These are phyloP conservation scores for Coptotermes formosanus DNA, from an alignment of 1,140 invertebrate species.

Conservation along the genomic window DNA sequence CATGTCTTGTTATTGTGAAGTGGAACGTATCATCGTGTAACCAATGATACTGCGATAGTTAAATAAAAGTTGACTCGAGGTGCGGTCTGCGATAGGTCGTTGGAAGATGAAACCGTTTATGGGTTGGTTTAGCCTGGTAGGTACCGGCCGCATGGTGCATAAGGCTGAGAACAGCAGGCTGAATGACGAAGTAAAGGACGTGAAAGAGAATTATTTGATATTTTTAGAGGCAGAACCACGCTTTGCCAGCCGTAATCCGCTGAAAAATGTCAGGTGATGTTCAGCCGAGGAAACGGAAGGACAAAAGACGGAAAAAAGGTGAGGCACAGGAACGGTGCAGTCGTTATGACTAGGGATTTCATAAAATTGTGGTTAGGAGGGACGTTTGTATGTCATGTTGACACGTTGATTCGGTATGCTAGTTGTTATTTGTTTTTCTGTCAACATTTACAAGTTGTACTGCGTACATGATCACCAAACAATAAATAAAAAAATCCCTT, in stretches of 20 bases:
- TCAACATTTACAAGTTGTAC: background rate
- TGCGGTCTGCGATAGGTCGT: background rate
- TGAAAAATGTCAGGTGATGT: conserved; percentile 66
- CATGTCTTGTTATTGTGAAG: too few relatives aligned
- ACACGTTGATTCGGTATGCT: background rate
- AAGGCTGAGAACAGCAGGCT: background rate
- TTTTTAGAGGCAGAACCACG: background rate
- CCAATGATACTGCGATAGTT: background rate
- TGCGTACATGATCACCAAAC: background rate
- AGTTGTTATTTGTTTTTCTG: background rate
- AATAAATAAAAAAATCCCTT: background rate
- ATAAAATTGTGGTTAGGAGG: background rate
- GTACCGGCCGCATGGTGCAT: background rate
- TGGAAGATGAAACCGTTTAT: background rate
- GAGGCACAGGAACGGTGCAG: conserved; percentile 39
- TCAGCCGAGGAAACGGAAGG: conserved; percentile 68
- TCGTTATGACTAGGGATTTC: background rate
- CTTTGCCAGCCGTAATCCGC: background rate
- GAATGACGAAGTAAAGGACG: background rate
- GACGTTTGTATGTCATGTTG: background rate
- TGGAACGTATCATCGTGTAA: too few relatives aligned
- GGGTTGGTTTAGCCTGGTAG: background rate
- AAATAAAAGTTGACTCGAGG: background rate
- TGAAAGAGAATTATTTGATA: background rate
- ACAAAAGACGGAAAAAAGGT: conserved; percentile 72